phyloP scores from a whole-genome alignment of 1,140 invertebrate genomes.

The Anthonomus grandis region DNA sequence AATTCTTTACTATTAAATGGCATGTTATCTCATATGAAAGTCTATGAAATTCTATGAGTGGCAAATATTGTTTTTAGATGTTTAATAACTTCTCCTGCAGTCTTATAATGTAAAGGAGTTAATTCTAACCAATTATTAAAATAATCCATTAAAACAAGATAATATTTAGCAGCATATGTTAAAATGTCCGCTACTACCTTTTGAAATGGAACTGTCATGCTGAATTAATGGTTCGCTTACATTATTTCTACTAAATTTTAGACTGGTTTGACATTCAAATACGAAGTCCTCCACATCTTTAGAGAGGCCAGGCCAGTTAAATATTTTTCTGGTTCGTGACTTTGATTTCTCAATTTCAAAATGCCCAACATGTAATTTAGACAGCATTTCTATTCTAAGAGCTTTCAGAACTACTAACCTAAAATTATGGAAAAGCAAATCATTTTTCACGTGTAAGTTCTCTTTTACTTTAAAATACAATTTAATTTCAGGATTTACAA shows the following conservation, averaged over 20 bases:
- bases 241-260: slow-evolving; percentile 7
- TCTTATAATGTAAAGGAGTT: slow-evolving; percentile 16
- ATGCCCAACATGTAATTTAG: no score
- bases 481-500: no score
- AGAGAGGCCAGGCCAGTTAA: no score
- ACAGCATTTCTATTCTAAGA: no score
- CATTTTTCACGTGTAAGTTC: no score
- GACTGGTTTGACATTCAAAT: no score
- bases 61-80: slow-evolving; percentile 33
- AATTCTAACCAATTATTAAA: slow-evolving; percentile 41
- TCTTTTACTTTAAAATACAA: no score
- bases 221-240: slow-evolving; percentile 11
- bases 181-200: slow-evolving; percentile 39
- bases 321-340: no score
- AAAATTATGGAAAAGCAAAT: no score
- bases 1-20: slow-evolving; percentile 36
- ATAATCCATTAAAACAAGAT: slow-evolving; percentile 34
- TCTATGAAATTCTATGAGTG: slow-evolving; percentile 39
- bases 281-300: no score
- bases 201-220: slow-evolving; percentile 33
- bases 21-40: slow-evolving; percentile 45
- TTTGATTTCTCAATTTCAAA: no score
- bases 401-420: no score
- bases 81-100: slow-evolving; percentile 26
- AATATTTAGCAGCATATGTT: slow-evolving; percentile 20